Conservation (phyloP, 1,140 invertebrate species). For the Aphelenchoides fujianensis region DNA sequence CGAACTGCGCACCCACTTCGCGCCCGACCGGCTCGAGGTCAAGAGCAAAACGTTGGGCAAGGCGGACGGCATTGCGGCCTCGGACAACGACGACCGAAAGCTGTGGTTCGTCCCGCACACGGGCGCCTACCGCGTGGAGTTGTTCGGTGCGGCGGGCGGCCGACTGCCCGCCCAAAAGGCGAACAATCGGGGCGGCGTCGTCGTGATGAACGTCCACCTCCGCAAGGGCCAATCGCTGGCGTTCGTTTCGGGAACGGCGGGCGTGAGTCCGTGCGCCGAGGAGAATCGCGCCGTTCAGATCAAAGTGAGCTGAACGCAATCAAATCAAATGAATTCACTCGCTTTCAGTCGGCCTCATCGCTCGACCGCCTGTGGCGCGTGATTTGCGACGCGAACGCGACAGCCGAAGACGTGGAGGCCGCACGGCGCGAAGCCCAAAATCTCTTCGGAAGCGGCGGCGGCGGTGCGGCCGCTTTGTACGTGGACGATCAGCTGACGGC, state of each 20-base stretch:
- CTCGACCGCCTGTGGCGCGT: neutral
- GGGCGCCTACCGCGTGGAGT: conserved; percentile 36
- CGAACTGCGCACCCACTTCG: conserved; percentile 5
- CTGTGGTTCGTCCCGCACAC: conserved; percentile 31
- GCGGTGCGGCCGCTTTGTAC: conserved; percentile 36
- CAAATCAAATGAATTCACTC: neutral
- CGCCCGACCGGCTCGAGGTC: conserved; percentile 19
- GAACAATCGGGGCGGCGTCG: conserved; percentile 26
- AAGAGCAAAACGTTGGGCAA: too few species aligned
- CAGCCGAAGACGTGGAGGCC: conserved; percentile 22
- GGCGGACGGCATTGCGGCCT: neutral
- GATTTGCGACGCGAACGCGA: neutral
- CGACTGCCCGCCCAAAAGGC: conserved; percentile 6
- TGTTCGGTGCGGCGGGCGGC: conserved; percentile 43
- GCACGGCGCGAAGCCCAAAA: conserved; percentile 19
- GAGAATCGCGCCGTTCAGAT: conserved; percentile 5
- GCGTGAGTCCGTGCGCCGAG: conserved; percentile 32
- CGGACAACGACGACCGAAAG: neutral
- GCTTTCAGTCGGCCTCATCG: conserved; percentile 9
- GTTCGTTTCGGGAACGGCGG: conserved; percentile 32
- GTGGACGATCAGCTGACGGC: conserved; percentile 13
- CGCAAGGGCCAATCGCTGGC: conserved; percentile 29
- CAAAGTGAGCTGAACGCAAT: neutral
- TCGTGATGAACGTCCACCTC: conserved; percentile 33
- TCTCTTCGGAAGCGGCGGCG: conserved; percentile 35